Percentiles rank a stretch among this genome's conserved stretches.
phyloP scores from a whole-genome alignment of 2,113 vertebrate genomes.

The Sinocyclocheilus maitianheensis region DNA sequence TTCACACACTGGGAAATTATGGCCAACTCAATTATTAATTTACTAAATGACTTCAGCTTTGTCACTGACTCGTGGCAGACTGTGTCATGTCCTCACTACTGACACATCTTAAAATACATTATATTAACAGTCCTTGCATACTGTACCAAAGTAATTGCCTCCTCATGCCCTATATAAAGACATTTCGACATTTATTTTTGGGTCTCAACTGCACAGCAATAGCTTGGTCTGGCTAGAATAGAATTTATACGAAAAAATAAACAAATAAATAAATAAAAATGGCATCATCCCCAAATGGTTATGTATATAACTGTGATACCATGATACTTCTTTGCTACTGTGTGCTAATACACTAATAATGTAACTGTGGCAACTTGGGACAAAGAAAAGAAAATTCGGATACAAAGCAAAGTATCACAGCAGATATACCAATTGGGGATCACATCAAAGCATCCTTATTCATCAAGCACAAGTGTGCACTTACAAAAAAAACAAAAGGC shows the following conservation, averaged over 20 bases:
- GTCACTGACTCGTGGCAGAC: not conserved
- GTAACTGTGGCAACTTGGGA: not conserved
- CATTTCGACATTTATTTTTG: not conserved
- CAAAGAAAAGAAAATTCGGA: not conserved
- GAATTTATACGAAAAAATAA: no score
- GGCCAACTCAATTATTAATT: constrained; percentile 39
- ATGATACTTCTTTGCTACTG: not conserved
- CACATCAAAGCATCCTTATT: constrained; percentile 9
- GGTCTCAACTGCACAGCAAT: not conserved
- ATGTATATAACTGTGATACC: not conserved
- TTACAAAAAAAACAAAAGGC: not conserved
- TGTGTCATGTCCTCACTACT: constrained; percentile 1
- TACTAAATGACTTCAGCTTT: constrained; percentile 6
- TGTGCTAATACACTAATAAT: not conserved
- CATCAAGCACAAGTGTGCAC: constrained; percentile 26
- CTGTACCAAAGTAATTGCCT: not conserved
- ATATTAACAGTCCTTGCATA: constrained; percentile 4
- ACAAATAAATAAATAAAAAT: no score
- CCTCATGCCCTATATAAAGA: not conserved
- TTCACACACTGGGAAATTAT: constrained; percentile 32
- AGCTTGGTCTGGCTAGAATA: not conserved
- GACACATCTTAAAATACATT: not conserved
- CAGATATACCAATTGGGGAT: not conserved
- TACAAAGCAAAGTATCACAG: not conserved
- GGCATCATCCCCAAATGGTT: not conserved